These are phyloP conservation scores for Diachasma alloeum DNA, from an alignment of 1,140 invertebrate genomes.

Conservation along the genomic window DNA sequence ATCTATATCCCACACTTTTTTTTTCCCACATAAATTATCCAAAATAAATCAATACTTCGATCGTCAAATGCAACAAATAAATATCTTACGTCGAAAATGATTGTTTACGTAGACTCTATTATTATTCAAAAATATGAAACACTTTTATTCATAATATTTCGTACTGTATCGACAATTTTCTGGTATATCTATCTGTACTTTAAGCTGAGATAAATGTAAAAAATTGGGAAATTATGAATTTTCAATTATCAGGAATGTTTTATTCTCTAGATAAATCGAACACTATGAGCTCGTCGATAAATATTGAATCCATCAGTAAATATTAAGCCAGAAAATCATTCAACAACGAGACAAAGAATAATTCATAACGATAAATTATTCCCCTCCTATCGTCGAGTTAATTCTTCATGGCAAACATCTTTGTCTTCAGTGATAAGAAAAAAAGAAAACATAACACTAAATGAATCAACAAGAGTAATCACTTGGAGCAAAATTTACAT, in stretches of 20 bases:
- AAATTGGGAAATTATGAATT: too few species aligned
- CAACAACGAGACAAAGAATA: background rate
- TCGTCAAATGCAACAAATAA: slow-evolving; percentile 5
- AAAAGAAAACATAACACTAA: background rate
- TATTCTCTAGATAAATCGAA: too few species aligned
- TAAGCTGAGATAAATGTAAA: too few species aligned
- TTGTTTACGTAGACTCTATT: slow-evolving; percentile 7
- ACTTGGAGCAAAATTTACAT: background rate
- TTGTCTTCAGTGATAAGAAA: background rate
- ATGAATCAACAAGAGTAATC: background rate
- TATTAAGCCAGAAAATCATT: background rate
- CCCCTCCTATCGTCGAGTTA: background rate
- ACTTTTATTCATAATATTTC: background rate
- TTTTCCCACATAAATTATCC: background rate
- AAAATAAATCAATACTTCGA: background rate
- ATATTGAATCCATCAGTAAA: background rate
- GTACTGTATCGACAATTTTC: too few species aligned
- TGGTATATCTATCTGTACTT: too few species aligned
- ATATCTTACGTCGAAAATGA: slow-evolving; percentile 11
- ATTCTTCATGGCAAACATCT: background rate
- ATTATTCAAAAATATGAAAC: slow-evolving; percentile 25
- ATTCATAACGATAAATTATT: background rate
- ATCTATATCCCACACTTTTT: too few species aligned
- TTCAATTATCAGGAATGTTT: too few species aligned
- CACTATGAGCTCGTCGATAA: too few species aligned